A percentile compares a stretch with the other conserved stretches of the same genome.
phyloP scores from a whole-genome alignment of 1,140 invertebrate species.

The Holcopasites calliopsidis region DNA sequence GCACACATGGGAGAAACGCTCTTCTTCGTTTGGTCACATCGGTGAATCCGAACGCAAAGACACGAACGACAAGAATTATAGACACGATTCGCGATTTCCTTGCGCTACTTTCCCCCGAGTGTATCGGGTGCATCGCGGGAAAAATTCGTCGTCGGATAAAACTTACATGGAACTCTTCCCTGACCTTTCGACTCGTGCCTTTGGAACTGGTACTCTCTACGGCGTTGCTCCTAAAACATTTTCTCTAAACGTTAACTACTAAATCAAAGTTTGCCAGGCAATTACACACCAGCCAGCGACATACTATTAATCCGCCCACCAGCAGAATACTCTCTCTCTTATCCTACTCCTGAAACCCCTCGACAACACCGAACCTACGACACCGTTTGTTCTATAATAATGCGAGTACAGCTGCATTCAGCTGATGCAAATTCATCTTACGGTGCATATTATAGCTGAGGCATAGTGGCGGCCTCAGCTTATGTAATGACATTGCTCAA shows the following conservation, averaged over 20 bases:
- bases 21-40: background rate
- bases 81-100: constrained; percentile 29
- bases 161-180: background rate
- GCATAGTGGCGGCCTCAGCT: constrained; percentile 13
- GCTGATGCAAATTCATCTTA: background rate
- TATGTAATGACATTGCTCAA: constrained; percentile 42
- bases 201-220: no score
- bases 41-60: constrained; percentile 1
- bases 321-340: no score
- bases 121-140: background rate
- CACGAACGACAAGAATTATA: constrained; percentile 24
- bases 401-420: no score
- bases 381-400: no score
- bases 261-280: background rate
- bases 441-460: background rate
- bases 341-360: background rate
- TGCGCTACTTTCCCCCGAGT: constrained; percentile 17
- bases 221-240: no score
- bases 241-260: background rate
- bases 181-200: background rate
- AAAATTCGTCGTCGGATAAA: background rate
- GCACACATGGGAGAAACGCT: constrained; percentile 4
- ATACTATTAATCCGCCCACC: no score
- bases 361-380: no score
- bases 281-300: no score